These are phyloP conservation scores for Teleopsis dalmanni DNA, from an alignment of 1,140 invertebrate genomes.

Conservation along the genomic window DNA sequence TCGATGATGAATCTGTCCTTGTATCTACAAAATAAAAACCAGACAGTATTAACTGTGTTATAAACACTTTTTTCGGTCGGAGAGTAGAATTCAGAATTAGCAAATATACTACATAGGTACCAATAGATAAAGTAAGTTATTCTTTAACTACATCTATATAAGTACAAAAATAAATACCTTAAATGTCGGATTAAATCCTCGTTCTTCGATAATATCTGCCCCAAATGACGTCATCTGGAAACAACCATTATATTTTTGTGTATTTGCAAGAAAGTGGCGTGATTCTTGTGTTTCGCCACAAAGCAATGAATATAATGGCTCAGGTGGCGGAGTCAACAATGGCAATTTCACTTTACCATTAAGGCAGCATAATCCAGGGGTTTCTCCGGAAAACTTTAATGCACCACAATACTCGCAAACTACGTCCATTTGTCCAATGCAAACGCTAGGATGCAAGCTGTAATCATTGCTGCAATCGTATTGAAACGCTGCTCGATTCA, in stretches of 20 bases:
- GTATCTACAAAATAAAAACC: no score
- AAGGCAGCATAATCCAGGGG: constrained; percentile 10
- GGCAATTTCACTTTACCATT: constrained; percentile 17
- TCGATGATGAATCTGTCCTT: no score
- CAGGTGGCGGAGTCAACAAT: constrained; percentile 14
- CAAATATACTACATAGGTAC: no score
- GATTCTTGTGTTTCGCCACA: constrained; percentile 36
- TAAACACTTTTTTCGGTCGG: no score
- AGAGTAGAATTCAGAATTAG: no score
- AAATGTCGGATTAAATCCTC: constrained; percentile 27
- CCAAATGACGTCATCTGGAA: constrained; percentile 5
- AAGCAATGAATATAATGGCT: constrained; percentile 31
- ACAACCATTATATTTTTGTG: constrained; percentile 16
- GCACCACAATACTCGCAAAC: constrained; percentile 5
- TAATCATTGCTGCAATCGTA: not conserved
- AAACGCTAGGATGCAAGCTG: not conserved
- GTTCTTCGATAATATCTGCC: not conserved
- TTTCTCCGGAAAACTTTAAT: constrained; percentile 8
- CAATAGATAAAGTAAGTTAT: no score
- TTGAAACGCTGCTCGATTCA: not conserved
- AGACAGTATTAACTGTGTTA: no score
- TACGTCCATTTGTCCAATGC: constrained; percentile 25
- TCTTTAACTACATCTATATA: no score
- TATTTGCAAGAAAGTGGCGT: constrained; percentile 32
- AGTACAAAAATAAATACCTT: constrained; percentile 8